These are phyloP conservation scores for Apodemia duryi DNA, from an alignment of 2,888 invertebrate genomes.

Conservation along the genomic window DNA sequence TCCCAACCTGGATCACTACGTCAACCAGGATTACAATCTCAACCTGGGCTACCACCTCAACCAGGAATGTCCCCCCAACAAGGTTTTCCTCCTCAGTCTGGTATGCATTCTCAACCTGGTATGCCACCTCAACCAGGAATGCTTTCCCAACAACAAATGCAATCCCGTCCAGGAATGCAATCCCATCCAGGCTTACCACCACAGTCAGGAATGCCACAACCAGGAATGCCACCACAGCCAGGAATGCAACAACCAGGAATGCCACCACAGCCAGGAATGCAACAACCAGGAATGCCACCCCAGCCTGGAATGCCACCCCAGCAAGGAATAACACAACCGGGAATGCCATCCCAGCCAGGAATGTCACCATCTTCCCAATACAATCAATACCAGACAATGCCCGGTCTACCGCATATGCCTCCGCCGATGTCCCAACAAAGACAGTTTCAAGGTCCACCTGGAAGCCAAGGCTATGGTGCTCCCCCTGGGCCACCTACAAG, in stretches of 20 bases:
- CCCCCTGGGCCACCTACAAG: constrained; percentile 40
- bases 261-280: constrained; percentile 36
- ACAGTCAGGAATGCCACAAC: constrained; percentile 34
- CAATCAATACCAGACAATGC: constrained; percentile 34
- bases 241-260: constrained; percentile 30
- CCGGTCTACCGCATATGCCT: constrained; percentile 38
- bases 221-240: constrained; percentile 35
- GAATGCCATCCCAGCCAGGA: constrained; percentile 34
- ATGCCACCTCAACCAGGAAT: constrained; percentile 32
- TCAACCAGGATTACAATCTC: constrained; percentile 37
- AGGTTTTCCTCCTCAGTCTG: constrained; percentile 31
- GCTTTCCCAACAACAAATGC: constrained; percentile 38
- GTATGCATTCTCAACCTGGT: constrained; percentile 36
- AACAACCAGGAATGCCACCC: constrained; percentile 33
- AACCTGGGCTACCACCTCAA: constrained; percentile 39
- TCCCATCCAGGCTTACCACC: constrained; percentile 38
- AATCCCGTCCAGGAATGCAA: constrained; percentile 39
- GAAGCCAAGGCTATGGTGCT: constrained; percentile 43
- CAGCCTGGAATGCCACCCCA: constrained; percentile 36
- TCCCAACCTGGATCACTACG: constrained; percentile 34
- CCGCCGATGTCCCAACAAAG: constrained; percentile 59
- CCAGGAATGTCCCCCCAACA: constrained; percentile 42
- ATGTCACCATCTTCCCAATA: constrained; percentile 33
- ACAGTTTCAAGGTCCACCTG: constrained; percentile 44
- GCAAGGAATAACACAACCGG: constrained; percentile 30